Evolutionary conservation across 2,113 vertebrate species (phyloP).

Genomic region (Stercorarius parasiticus): DNA sequence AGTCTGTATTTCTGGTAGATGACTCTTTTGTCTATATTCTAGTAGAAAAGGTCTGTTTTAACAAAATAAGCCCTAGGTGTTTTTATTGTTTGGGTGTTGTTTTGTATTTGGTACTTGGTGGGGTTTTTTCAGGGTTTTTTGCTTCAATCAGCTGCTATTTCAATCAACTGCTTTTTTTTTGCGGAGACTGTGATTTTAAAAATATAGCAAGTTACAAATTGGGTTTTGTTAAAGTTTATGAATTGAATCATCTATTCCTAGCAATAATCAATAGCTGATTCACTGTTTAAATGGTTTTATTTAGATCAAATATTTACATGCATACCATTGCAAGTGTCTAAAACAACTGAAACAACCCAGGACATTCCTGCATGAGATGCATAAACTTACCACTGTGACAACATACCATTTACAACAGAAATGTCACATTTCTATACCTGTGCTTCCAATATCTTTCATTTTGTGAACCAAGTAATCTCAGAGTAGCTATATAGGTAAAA

Average conservation of each 20-base stretch:
- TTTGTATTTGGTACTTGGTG: not conserved
- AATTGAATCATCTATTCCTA: not conserved
- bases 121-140: not conserved
- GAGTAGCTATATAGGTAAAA: not conserved
- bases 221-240: constrained; percentile 34
- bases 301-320: not conserved
- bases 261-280: constrained; percentile 26
- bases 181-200: constrained; percentile 33
- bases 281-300: constrained; percentile 18
- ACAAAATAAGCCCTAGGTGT: not conserved
- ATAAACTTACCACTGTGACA: not conserved
- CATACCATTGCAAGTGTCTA: not conserved
- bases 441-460: not conserved
- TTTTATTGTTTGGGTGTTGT: not conserved
- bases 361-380: not conserved
- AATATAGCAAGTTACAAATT: constrained; percentile 28
- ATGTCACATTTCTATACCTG: not conserved
- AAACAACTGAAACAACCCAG: not conserved
- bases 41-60: constrained; percentile 9
- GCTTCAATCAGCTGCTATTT: not conserved
- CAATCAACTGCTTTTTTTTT: not conserved
- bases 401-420: not conserved
- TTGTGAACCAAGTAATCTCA: not conserved
- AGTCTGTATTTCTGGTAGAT: not conserved
- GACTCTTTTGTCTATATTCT: not conserved